Base-by-base conservation (phyloP, 2,888 invertebrate genomes). In the Eristalis tenax region DNA sequence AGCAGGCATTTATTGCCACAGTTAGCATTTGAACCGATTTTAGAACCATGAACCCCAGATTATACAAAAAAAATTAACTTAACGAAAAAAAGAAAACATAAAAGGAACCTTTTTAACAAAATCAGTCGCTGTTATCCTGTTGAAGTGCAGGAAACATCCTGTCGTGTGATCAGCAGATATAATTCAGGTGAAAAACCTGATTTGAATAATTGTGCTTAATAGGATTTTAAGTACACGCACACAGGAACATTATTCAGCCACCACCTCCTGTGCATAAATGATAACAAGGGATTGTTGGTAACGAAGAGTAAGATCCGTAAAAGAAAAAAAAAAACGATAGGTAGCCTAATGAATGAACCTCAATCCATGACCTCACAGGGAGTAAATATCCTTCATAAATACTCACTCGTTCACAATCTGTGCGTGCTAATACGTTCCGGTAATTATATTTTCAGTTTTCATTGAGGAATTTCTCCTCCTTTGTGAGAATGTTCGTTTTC, bases 151-250 rank as follows among this genome's bases (percentile, higher is more conserved):
- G 32, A 32, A 26, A 64, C 22, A 83, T 28, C 40, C 61, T 26
- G 38, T 18, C 73, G 65, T 59, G 11, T 43, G 40, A 63, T 38
- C 57, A 59, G 61, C 56, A 70, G 66, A 66, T 56, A 77, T 64
- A 65, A 79, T 75, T 86, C 78, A 70, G 74, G 74, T 63, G 65
- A 83, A 83, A 83, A 83, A 65, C 23, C n/a, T 61, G 32, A 78
- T 83, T 69, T 90, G 89, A 90, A 91, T 91, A 92, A 91, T 91
- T 91, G 90, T 90, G 90, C 90, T 91, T 91, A 91, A 91, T 92
- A 92, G 91, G 92, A 92, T 91, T 92, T 91, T 91, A 92, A 91
- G 92, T 91, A 90, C 90, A 89, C 89, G 64, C 63, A 57, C 43
- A 57, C 23, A 68, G 18, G 6, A 64, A 90, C 87, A 89, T 18